Conservation (phyloP, 23 tunicate species). For the Halocynthia aurantium region DNA sequence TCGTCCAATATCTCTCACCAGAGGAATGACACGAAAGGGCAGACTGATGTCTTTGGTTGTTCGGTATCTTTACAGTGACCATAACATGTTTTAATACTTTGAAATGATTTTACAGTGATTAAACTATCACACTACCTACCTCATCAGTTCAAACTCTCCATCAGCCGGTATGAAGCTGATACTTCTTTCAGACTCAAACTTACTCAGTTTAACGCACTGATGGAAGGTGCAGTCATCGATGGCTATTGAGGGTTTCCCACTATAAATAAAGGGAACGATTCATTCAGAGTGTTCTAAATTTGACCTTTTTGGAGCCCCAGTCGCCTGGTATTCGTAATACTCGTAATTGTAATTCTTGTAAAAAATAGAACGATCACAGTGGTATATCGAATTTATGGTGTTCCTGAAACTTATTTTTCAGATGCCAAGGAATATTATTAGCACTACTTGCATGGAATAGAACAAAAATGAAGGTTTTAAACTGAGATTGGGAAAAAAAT, state of each 20-base stretch:
- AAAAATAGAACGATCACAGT: too few relatives aligned
- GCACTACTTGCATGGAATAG: background rate
- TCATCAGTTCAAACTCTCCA: constrained; percentile 99
- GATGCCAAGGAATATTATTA: background rate
- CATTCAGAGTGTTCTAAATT: background rate
- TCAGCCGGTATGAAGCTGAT: constrained; percentile 99
- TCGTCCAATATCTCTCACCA: constrained; percentile 93
- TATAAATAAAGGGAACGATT: background rate
- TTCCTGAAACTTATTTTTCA: background rate
- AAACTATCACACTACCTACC: constrained; percentile 23
- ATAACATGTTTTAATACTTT: background rate
- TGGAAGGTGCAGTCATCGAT: constrained; percentile 99
- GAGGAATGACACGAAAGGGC: constrained; percentile 95
- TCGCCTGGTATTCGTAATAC: background rate
- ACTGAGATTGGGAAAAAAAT: too few relatives aligned
- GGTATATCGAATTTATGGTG: too few relatives aligned
- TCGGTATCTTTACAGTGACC: constrained; percentile 43
- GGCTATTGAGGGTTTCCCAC: constrained; percentile 90
- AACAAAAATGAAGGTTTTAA: too few relatives aligned
- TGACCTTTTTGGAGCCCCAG: background rate
- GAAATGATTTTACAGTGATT: background rate
- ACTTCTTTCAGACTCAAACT: constrained; percentile 93
- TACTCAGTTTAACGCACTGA: constrained; percentile 95
- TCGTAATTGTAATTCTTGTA: too few relatives aligned
- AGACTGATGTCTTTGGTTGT: constrained; percentile 87